Evolutionary conservation across 1,140 invertebrate genomes (phyloP), one percentile per base, ranked within the genome.

Genomic region (Sminthurinus signatus): DNA sequence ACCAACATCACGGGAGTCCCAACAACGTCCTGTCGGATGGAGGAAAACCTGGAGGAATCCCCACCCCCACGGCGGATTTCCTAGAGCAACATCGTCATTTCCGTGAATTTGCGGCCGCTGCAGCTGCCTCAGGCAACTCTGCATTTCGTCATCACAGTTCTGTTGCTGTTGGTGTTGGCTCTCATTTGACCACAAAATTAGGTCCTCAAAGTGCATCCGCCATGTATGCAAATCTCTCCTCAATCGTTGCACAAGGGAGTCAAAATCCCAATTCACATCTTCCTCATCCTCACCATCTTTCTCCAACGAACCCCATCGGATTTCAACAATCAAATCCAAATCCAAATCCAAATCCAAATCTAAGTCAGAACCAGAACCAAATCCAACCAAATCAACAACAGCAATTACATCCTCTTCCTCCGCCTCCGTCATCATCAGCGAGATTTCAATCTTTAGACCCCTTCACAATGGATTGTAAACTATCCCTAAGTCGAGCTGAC

Each of bases 41-140:
- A 59, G 42, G 44, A 21, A 51, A 64, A 31, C 31, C 27, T 25
- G 54, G 54, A 48, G 54, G 54, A 12, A 39, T 52, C 4, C 29
- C 29, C 8, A 42, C 52, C 17, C 43, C 52, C 19, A 50, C 66
- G 14, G 55, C 59, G 55, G 61, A 68, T 2, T 48, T 68, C 28
- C 19, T 68, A 32, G 66, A 68, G 23, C 66, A 68, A 36, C 65
- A 67, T 42, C 27, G 66, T 59, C 67, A 64, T 46, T 69, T 69
- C 59, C 58, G 67, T n/a, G 67, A 69, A 8, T 69, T 69, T 54
- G 52, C 65, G 1, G 60, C 50, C 12, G 65, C 48, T n/a, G 42
- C 64, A 23, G 58, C 42, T 15, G 44, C 57, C 50, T 29, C 39
- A 17, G 25, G 21, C 43, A n/a, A 32, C 29, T 69, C 68, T 10